Conservation (phyloP, 2,888 invertebrate species). For the Augiades crinisus region DNA sequence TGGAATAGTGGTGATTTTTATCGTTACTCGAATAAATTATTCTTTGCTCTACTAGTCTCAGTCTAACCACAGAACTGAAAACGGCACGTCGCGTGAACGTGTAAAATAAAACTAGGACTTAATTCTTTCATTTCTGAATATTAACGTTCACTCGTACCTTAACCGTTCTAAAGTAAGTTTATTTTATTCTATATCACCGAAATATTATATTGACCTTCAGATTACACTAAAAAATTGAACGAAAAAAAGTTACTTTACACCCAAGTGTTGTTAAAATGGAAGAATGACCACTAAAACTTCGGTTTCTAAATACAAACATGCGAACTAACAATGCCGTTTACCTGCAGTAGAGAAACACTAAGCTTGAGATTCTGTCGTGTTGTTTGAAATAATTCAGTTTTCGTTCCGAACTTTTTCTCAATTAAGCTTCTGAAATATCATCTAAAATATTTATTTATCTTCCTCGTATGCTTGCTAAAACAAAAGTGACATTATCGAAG, state of each 20-base stretch:
- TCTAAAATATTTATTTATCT: too few species aligned
- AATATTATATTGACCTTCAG: too few species aligned
- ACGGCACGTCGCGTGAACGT: conserved; percentile 14
- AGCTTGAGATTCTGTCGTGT: conserved; percentile 8
- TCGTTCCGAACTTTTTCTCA: background rate
- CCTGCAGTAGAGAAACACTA: conserved; percentile 5
- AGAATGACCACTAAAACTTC: conserved; percentile 1
- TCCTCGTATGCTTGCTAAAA: too few species aligned
- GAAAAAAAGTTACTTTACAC: too few species aligned
- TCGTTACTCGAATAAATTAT: conserved; percentile 5
- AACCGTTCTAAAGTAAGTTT: conserved; percentile 4
- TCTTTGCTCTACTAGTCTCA: conserved; percentile 3
- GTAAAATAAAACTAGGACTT: conserved; percentile 1
- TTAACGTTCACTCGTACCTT: background rate
- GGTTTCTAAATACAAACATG: conserved; percentile 1
- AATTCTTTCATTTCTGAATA: background rate
- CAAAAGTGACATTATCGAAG: too few species aligned
- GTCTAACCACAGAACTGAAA: conserved; percentile 1
- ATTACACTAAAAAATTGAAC: too few species aligned
- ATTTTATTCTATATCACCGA: too few species aligned
- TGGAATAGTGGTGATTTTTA: conserved; percentile 5
- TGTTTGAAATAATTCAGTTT: background rate
- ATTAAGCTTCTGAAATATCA: too few species aligned
- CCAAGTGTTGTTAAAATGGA: too few species aligned
- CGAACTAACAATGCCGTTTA: background rate